These are phyloP conservation scores for Antigone vipio DNA, from an alignment of 2,113 vertebrate genomes.

Conservation along the genomic window DNA sequence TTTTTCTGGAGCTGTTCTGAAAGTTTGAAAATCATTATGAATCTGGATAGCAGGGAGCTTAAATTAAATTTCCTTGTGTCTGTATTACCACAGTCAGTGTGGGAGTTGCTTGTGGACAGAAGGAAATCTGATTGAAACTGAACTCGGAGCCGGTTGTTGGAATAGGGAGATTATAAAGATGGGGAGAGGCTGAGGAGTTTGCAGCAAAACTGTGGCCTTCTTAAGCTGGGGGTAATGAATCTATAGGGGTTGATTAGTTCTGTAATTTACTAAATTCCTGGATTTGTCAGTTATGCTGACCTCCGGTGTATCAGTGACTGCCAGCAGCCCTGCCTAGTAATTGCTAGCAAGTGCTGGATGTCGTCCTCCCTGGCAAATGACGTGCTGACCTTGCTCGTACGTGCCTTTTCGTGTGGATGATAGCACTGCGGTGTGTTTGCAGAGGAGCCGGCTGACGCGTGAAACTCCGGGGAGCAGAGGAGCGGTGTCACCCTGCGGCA, in stretches of 20 bases:
- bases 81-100: accelerated
- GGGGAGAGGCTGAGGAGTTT: neutral
- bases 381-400: neutral
- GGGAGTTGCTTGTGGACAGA: accelerated
- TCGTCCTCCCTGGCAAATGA: neutral
- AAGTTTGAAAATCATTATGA: neutral
- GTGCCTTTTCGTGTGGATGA: accelerated
- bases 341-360: neutral
- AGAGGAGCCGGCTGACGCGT: neutral
- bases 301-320: accelerated
- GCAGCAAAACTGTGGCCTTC: neutral
- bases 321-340: neutral
- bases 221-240: neutral
- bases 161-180: neutral
- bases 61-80: neutral
- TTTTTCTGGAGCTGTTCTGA: neutral
- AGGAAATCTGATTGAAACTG: neutral
- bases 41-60: neutral
- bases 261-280: neutral
- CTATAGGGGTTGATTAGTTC: neutral
- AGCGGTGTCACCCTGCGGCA: neutral
- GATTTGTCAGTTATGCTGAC: neutral
- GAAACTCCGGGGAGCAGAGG: neutral
- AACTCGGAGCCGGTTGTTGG: accelerated
- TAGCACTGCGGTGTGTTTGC: neutral